These are phyloP conservation scores for Camponotus fellah DNA, from an alignment of 2,888 invertebrate species.

Conservation along the genomic window DNA sequence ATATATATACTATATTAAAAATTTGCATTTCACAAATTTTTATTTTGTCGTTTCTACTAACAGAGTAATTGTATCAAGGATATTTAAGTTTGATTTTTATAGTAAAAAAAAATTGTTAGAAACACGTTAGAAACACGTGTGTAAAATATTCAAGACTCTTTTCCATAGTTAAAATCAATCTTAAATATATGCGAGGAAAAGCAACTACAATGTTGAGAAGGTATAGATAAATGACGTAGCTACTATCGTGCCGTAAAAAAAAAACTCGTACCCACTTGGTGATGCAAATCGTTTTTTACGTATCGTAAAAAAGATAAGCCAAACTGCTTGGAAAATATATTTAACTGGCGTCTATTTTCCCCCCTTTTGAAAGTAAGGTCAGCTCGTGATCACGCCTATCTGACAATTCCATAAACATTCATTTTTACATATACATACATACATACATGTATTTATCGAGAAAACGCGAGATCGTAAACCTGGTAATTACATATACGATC, in stretches of 20 bases:
- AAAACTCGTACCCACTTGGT: conserved; percentile 24
- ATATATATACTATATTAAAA: not conserved
- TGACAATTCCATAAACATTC: not conserved
- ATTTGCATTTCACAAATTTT: not conserved
- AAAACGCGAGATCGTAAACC: not conserved
- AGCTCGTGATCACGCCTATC: conserved; percentile 9
- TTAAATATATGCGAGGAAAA: conserved; percentile 14
- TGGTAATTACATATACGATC: conserved; percentile 15
- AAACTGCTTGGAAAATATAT: conserved; percentile 21
- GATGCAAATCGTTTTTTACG: conserved; percentile 38
- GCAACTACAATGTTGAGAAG: conserved; percentile 29
- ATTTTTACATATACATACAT: not conserved
- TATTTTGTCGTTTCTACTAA: not conserved
- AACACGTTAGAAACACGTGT: not conserved
- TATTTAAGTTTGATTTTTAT: not conserved
- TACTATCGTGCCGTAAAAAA: conserved; percentile 1
- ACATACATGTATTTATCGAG: not conserved
- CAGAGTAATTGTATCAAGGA: not conserved
- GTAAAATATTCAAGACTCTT: not conserved
- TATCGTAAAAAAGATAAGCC: conserved; percentile 36
- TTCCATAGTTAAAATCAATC: conserved; percentile 26
- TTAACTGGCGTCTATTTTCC: not conserved
- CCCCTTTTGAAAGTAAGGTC: not conserved
- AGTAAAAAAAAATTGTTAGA: not conserved
- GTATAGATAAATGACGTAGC: conserved; percentile 34